These are phyloP conservation scores for Thelaira solivaga DNA, from an alignment of 2,888 invertebrate species.

Conservation along the genomic window DNA sequence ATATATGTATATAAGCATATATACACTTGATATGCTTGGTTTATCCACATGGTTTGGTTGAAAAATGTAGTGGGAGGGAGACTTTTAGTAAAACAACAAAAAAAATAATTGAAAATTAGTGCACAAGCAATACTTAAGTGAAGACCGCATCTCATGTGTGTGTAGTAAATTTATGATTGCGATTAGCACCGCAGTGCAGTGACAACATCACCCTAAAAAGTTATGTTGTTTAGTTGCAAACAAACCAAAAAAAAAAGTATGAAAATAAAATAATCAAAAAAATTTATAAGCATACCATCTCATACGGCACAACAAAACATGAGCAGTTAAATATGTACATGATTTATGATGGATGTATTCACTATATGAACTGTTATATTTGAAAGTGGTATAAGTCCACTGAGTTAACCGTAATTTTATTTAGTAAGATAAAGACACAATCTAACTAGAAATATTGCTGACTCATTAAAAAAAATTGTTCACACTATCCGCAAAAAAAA, in stretches of 20 bases:
- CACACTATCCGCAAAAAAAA: too few relatives aligned
- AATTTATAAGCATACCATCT: constrained; percentile 9
- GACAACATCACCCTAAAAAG: constrained; percentile 59
- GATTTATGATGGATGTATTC: constrained; percentile 40
- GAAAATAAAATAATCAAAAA: not conserved
- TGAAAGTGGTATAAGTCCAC: too few relatives aligned
- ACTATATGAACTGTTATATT: too few relatives aligned
- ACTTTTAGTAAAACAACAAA: constrained; percentile 9
- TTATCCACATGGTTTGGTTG: not conserved
- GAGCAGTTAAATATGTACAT: constrained; percentile 30
- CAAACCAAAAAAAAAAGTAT: not conserved
- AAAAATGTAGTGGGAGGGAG: constrained; percentile 35
- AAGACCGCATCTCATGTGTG: constrained; percentile 41
- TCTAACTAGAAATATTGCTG: too few relatives aligned
- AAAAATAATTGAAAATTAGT: not conserved
- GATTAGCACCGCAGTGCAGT: constrained; percentile 9
- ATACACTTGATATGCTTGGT: not conserved
- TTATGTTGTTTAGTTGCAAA: constrained; percentile 42
- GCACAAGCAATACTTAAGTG: constrained; percentile 7
- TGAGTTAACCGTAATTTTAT: too few relatives aligned
- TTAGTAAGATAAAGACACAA: too few relatives aligned
- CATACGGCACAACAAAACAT: too few relatives aligned
- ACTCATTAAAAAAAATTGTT: too few relatives aligned
- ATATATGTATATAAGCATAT: not conserved
- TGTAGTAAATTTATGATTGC: constrained; percentile 12